Evolutionary conservation across 2,113 vertebrate species (phyloP).

Genomic region (Stigmatopora argus): DNA sequence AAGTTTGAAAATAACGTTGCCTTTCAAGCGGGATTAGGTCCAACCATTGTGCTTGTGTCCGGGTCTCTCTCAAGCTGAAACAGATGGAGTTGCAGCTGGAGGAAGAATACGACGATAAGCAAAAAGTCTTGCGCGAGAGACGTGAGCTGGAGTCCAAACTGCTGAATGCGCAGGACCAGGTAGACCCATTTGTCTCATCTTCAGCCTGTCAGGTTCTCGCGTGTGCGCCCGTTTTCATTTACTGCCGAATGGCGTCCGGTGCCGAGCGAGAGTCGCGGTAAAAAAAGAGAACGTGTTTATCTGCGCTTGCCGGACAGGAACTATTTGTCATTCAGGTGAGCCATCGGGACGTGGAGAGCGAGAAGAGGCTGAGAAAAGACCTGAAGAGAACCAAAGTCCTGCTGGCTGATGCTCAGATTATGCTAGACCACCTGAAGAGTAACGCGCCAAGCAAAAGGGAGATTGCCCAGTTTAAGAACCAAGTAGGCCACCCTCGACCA

Average conservation of each 20-base stretch:
- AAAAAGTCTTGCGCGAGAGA: constrained; percentile 90
- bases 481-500: constrained; percentile 66
- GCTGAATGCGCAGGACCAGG: constrained; percentile 84
- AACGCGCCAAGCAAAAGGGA: constrained; percentile 94
- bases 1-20: neutral
- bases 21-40: neutral
- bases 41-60: constrained; percentile 11
- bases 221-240: constrained; percentile 24
- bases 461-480: constrained; percentile 92
- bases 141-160: constrained; percentile 90
- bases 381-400: constrained; percentile 95
- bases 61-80: constrained; percentile 75
- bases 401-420: constrained; percentile 90
- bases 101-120: constrained; percentile 95
- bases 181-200: constrained; percentile 49
- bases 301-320: constrained; percentile 13
- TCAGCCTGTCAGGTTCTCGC: constrained; percentile 24
- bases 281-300: constrained; percentile 13
- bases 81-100: constrained; percentile 97
- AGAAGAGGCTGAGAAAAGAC: constrained; percentile 90
- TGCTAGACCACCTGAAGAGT: constrained; percentile 96
- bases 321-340: constrained; percentile 72
- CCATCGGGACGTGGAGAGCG: constrained; percentile 86
- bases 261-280: constrained; percentile 20
- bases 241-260: constrained; percentile 25